Base-by-base conservation (phyloP, 2,888 invertebrate species). In the Ecliptopera silaceata region DNA sequence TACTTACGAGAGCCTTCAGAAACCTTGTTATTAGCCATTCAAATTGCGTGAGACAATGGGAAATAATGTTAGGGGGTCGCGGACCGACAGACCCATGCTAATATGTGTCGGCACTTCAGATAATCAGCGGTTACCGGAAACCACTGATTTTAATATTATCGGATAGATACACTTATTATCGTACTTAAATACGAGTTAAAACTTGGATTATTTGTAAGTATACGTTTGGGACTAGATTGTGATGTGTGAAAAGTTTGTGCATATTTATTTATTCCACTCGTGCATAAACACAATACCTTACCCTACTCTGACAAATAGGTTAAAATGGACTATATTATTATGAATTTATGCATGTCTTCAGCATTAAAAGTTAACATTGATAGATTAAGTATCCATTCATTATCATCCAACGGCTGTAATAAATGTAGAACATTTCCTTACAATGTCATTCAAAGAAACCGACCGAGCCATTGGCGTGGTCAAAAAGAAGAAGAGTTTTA, bases 31-130 rank as follows among this genome's bases (percentile, higher is more conserved):
- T 84, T 80, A 79, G 75, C 84, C 76, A 87, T 88, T 87, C 80
- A 86, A 84, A 77, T 70, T 62, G 74, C 70, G 69, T 76, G 73
- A 84, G 81, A 88, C 88, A 88, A 89, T 88, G 79, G 80, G 72
- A 52, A 52, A 57, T 48, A 52, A 57, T 57, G 82, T 83, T 80
- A 84, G 77, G 79, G 80, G 84, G 83, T 82, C 84, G 82, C 68
- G 56, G 59, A 75, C 77, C 74, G 73, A 71, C 80, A 75, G 66
- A 70, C 75, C 79, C 42, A 42, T 42, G 84, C 81, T 83, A 86
- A 85, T 84, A 77, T 77, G 77, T 74, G 74, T 49, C 49, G 42
- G 45, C 51, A 52, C 51, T 52, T 51, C 51, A 26, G 81, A 78
- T 82, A 82, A 86, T 82, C 75, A 74, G 76, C 71, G 67, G 74